These are phyloP conservation scores for Brachyalestes nurse DNA, from an alignment of 2,797 vertebrate genomes.

Conservation along the genomic window DNA sequence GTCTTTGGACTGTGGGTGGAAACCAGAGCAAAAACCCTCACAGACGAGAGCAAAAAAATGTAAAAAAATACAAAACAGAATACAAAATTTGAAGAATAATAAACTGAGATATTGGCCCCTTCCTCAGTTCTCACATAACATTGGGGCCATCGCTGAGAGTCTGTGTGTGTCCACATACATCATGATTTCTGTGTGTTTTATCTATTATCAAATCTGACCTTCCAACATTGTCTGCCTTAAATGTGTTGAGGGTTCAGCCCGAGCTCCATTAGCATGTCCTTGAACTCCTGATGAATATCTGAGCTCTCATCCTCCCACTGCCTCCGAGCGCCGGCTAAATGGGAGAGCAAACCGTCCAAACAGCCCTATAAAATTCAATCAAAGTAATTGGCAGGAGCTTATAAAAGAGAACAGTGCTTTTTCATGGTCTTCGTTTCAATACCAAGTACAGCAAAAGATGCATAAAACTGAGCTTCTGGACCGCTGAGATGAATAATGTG, in stretches of 20 bases:
- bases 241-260: constrained; percentile 73
- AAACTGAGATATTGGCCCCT: no score
- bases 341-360: constrained; percentile 74
- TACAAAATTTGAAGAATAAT: no score
- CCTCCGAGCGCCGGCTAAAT: constrained; percentile 64
- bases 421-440: constrained; percentile 14
- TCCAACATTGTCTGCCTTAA: constrained; percentile 48
- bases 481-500: constrained; percentile 42
- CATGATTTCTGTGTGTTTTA: not conserved
- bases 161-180: constrained; percentile 10
- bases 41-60: no score
- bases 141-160: no score
- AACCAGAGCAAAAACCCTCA: no score
- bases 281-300: constrained; percentile 66
- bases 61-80: no score
- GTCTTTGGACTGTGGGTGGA: no score
- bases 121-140: no score
- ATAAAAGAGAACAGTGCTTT: constrained; percentile 18
- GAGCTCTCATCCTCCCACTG: constrained; percentile 66
- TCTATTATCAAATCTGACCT: constrained; percentile 4
- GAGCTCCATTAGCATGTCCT: constrained; percentile 73
- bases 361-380: constrained; percentile 66
- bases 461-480: constrained; percentile 8
- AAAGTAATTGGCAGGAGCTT: constrained; percentile 4
- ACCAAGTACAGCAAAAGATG: constrained; percentile 2